Conservation (phyloP, 2,797 vertebrate genomes). For the Eupleurogrammus muticus region DNA sequence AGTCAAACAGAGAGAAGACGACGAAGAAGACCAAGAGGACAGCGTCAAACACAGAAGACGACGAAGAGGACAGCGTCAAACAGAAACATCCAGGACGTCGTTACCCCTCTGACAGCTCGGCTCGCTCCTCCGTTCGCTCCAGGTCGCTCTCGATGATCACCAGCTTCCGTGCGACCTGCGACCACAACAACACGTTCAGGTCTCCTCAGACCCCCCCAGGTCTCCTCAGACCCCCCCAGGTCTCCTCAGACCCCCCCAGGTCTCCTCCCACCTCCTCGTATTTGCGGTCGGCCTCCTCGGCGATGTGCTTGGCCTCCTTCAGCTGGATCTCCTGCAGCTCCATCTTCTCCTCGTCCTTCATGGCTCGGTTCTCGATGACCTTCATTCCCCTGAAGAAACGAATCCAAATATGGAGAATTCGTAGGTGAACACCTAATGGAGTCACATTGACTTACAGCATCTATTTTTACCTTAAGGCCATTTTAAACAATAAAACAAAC, state of each 20-base stretch:
- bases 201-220: too few species aligned
- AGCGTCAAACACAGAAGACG: too few species aligned
- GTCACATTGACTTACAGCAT: too few species aligned
- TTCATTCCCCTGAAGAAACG: conserved; percentile 93
- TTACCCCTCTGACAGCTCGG: conserved; percentile 96
- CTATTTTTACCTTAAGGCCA: too few species aligned
- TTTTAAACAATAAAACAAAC: too few species aligned
- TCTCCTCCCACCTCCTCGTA: conserved; percentile 99
- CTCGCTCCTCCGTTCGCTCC: conserved; percentile 97
- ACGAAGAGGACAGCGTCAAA: too few species aligned
- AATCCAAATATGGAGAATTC: neutral
- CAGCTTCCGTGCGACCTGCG: conserved; percentile 97
- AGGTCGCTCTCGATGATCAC: conserved; percentile 99
- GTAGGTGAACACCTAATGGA: too few species aligned
- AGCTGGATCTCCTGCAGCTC: conserved; percentile 98
- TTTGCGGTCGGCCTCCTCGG: conserved; percentile 98
- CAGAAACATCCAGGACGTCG: too few species aligned
- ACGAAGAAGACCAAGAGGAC: too few species aligned
- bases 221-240: too few species aligned
- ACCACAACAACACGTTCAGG: conserved; percentile 38
- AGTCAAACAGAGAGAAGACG: too few species aligned
- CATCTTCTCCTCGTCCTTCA: conserved; percentile 99
- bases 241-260: too few species aligned
- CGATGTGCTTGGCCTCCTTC: conserved; percentile 99
- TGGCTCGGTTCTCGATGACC: conserved; percentile 98